Evolutionary conservation across 2,888 invertebrate genomes (phyloP).

Genomic region (Altica lythri): DNA sequence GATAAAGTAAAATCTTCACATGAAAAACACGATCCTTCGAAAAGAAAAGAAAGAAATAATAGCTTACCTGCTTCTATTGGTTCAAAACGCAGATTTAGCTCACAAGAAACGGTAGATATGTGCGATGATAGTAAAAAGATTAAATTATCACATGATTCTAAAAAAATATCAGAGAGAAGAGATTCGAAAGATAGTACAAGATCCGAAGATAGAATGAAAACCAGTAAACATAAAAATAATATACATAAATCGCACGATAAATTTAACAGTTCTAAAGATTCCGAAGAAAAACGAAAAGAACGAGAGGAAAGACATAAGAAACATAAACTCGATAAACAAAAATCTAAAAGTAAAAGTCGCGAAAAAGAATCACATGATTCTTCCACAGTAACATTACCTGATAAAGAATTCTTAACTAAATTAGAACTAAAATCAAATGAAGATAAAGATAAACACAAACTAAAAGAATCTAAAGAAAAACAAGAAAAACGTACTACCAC

Average conservation of each 20-base stretch:
- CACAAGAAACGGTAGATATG: constrained; percentile 70
- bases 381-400: constrained; percentile 47
- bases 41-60: constrained; percentile 67
- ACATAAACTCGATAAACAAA: constrained; percentile 49
- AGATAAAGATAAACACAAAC: constrained; percentile 62
- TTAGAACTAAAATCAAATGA: constrained; percentile 62
- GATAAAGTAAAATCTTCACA: constrained; percentile 42
- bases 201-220: constrained; percentile 55
- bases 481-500: constrained; percentile 37
- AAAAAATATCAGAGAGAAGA: constrained; percentile 64
- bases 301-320: constrained; percentile 52
- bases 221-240: constrained; percentile 64
- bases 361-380: constrained; percentile 51
- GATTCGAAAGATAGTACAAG: constrained; percentile 71
- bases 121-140: constrained; percentile 66
- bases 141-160: constrained; percentile 61
- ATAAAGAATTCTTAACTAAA: constrained; percentile 65
- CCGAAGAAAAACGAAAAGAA: constrained; percentile 46
- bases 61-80: constrained; percentile 69
- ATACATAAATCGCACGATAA: constrained; percentile 61
- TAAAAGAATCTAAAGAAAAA: constrained; percentile 34
- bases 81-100: constrained; percentile 76
- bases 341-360: constrained; percentile 51
- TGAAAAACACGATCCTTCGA: constrained; percentile 50
- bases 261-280: constrained; percentile 54